Evolutionary conservation across 2,888 invertebrate species (phyloP), one percentile per base, ranked within the genome.

Genomic region (Cephus spinipes): DNA sequence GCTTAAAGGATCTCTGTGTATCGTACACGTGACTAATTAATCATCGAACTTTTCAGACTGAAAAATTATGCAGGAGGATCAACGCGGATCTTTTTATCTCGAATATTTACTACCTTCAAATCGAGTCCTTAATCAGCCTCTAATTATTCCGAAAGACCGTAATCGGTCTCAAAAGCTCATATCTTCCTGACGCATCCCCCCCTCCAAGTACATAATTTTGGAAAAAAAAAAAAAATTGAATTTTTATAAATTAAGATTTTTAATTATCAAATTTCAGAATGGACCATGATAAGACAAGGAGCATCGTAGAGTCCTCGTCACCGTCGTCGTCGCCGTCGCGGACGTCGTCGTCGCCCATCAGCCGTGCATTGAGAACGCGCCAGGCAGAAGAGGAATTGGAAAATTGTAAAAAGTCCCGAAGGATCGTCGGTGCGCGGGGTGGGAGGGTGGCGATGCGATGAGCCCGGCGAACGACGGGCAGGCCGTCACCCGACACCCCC

Each of bases 381-480:
- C 23, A 55, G 55, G 55, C 23, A 55, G 23, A 23, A 23, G 23
- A 55, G 23, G 2, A 55, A 55, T 23, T 23, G 23, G 23, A 55
- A 15, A 55, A 23, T 55, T 55, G 23, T 23, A 23, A 23, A 4
- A 23, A 55, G 55, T 55, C 55, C 55, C 55, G 23, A 23, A 55
- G 55, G 55, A 85, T 86, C 83, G 85, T 85, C 85, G 85, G 83
- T 86, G 85, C 84, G 83, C 83, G 83, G 84, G 86, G 85, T 84
- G 85, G 87, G 86, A 84, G 87, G 85, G 86, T 87, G 88, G 89
- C 89, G 89, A 90, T 91, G 90, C 91, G 89, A 91, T 91, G 91
- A 91, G 90, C 89, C 89, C 90, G 86, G 84, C 86, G 85, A 88
- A 85, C 85, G 86, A 85, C 85, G 86, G 84, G 81, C 86, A 85